These are phyloP conservation scores for Acronicta alni DNA, from an alignment of 2,888 invertebrate species.

Conservation along the genomic window DNA sequence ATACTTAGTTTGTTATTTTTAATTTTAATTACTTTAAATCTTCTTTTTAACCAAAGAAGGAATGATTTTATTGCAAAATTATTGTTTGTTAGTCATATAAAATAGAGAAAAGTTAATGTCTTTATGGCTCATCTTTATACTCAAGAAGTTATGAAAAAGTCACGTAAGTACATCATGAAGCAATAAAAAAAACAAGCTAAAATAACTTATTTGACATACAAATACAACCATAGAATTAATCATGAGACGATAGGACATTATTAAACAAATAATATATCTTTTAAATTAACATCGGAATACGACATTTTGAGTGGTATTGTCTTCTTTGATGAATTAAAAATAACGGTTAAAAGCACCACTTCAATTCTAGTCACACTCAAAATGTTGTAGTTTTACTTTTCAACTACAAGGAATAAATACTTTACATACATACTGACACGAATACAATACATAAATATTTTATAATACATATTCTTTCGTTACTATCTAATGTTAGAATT, in stretches of 20 bases:
- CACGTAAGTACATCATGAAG: slow-evolving; percentile 14
- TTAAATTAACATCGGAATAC: background rate
- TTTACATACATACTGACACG: slow-evolving; percentile 15
- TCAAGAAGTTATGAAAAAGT: background rate
- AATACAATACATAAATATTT: slow-evolving; percentile 46
- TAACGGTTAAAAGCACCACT: background rate
- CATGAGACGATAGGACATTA: slow-evolving; percentile 6
- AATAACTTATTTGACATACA: slow-evolving; percentile 22
- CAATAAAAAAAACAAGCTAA: slow-evolving; percentile 29
- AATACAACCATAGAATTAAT: slow-evolving; percentile 27
- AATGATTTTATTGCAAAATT: slow-evolving; percentile 32
- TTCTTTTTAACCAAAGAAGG: slow-evolving; percentile 32
- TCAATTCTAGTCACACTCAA: background rate
- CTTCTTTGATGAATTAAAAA: background rate
- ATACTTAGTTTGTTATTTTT: slow-evolving; percentile 15
- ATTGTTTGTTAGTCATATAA: background rate
- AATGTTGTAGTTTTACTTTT: background rate
- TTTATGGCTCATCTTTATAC: background rate
- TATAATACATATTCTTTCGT: slow-evolving; percentile 31
- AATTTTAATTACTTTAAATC: background rate
- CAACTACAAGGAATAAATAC: slow-evolving; percentile 6
- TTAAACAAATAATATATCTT: no score
- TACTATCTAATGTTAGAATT: slow-evolving; percentile 45
- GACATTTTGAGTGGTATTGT: background rate
- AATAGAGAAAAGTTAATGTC: background rate